A percentile compares a stretch with the other conserved stretches of the same genome.
phyloP scores from a whole-genome alignment of 2,113 vertebrate species.

The Phrynocephalus versicolor region DNA sequence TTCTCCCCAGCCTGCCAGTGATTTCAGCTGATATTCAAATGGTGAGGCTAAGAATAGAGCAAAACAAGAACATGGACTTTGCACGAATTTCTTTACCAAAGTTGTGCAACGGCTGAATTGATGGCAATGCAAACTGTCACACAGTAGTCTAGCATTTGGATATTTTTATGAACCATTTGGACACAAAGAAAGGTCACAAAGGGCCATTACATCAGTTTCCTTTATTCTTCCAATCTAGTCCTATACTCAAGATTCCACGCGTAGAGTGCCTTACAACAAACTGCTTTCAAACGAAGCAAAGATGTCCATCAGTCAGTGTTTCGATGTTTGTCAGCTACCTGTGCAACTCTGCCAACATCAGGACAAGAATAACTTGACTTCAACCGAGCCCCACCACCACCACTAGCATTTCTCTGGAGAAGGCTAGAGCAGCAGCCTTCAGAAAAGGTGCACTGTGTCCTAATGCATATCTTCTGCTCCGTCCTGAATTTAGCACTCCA shows the following conservation, averaged over 20 bases:
- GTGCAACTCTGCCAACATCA: constrained; percentile 42
- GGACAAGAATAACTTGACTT: constrained; percentile 45
- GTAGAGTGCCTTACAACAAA: constrained; percentile 16
- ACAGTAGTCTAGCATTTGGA: background rate
- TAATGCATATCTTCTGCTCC: constrained; percentile 45
- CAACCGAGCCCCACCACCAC: constrained; percentile 47
- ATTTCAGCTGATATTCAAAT: constrained; percentile 40
- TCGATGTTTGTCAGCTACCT: constrained; percentile 52
- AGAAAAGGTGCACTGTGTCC: constrained; percentile 25
- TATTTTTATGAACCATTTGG: constrained; percentile 33
- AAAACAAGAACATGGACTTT: constrained; percentile 35
- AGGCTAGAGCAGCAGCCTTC: constrained; percentile 41
- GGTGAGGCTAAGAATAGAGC: constrained; percentile 48
- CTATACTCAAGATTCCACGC: constrained; percentile 24
- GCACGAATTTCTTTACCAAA: constrained; percentile 29
- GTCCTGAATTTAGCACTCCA: background rate
- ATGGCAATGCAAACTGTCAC: background rate
- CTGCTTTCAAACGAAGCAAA: constrained; percentile 35
- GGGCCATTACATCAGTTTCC: background rate
- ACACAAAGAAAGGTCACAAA: background rate
- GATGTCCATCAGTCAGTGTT: constrained; percentile 1
- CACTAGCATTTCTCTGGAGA: constrained; percentile 44
- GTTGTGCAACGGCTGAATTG: constrained; percentile 8
- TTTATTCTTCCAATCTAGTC: background rate
- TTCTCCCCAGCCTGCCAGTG: constrained; percentile 29